phyloP scores from a whole-genome alignment of 2,113 vertebrate species.

The Murina feae region DNA sequence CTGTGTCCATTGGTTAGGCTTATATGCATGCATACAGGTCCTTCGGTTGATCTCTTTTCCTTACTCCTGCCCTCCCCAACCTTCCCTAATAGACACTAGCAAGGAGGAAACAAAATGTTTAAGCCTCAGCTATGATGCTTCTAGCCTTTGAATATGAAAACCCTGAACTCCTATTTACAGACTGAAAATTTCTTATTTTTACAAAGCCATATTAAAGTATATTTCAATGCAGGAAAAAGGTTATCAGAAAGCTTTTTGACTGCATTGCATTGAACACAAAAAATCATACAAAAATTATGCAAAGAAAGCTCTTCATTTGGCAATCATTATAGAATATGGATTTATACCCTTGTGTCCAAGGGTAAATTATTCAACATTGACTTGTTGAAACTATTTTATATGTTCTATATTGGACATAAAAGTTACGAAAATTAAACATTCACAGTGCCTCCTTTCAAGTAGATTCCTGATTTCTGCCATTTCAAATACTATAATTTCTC shows the following conservation, averaged over 20 bases:
- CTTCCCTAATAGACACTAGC: not conserved
- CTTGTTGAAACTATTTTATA: slow-evolving; percentile 14
- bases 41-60: no score
- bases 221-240: not conserved
- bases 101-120: not conserved
- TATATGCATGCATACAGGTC: no score
- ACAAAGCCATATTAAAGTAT: not conserved
- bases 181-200: not conserved
- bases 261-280: not conserved
- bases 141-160: not conserved
- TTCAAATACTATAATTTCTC: not conserved
- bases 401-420: not conserved
- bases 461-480: not conserved
- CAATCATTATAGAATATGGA: slow-evolving; percentile 21
- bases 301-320: not conserved
- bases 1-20: no score
- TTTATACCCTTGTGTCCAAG: not conserved
- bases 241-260: slow-evolving; percentile 15
- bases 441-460: not conserved
- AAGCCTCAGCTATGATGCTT: not conserved
- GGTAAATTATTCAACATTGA: slow-evolving; percentile 36
- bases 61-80: no score
- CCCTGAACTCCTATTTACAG: not conserved
- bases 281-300: slow-evolving; percentile 3
- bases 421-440: not conserved